phyloP scores from a whole-genome alignment of 2,888 invertebrate genomes.

The Caenorhabditis sp. region DNA sequence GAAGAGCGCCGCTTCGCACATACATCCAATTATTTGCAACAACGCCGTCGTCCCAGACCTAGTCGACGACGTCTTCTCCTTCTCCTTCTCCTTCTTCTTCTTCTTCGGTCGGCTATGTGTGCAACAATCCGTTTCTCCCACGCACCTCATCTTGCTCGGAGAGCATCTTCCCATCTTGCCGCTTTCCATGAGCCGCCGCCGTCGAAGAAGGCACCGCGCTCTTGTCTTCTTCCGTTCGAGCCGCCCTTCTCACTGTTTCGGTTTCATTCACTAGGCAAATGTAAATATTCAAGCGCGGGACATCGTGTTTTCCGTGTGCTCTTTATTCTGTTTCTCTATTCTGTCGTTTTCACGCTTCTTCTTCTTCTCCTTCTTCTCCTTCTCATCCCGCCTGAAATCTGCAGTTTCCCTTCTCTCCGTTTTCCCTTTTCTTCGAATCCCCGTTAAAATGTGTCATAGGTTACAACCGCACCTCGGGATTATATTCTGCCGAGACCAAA shows the following conservation, averaged over 20 bases:
- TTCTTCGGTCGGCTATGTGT: conserved; percentile 43
- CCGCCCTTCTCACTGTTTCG: conserved; percentile 28
- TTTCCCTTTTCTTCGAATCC: not conserved
- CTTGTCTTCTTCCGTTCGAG: conserved; percentile 5
- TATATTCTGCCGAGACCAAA: no score
- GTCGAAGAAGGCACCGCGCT: not conserved
- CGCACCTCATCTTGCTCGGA: conserved; percentile 36
- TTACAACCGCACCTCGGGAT: no score
- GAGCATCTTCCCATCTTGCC: conserved; percentile 6
- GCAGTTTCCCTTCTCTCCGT: not conserved
- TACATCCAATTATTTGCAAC: conserved; percentile 53
- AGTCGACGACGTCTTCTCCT: conserved; percentile 1
- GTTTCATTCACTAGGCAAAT: conserved; percentile 44
- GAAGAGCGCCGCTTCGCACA: conserved; percentile 34
- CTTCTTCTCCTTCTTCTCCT: conserved; percentile 15
- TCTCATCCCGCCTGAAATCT: conserved; percentile 44
- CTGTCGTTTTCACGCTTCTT: conserved; percentile 36
- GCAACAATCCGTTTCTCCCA: conserved; percentile 43
- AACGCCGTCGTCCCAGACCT: not conserved
- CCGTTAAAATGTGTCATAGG: conserved; percentile 25
- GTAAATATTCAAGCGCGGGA: conserved; percentile 43
- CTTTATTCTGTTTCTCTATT: conserved; percentile 53
- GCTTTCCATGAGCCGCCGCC: conserved; percentile 1
- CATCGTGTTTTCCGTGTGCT: conserved; percentile 42
- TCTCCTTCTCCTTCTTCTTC: conserved; percentile 18